Evolutionary conservation across 2,888 invertebrate species (phyloP), one percentile per base, ranked within the genome.

Genomic region (Clistopyga incitator): DNA sequence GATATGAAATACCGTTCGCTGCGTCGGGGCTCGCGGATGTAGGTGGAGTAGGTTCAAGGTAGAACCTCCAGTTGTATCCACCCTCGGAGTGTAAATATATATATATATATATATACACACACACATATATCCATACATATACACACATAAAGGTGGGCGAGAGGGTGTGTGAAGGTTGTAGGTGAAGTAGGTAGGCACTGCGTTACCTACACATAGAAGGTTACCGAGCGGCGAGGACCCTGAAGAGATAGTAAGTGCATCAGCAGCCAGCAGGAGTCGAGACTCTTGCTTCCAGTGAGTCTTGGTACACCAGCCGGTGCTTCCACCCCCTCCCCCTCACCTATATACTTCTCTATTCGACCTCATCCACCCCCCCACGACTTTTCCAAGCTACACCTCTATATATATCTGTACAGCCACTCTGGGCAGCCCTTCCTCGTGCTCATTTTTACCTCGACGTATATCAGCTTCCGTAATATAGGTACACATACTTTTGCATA

Each of bases 1-100:
- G 91, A 92, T 91, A 91, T 91, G 91, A 92, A 92, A 92, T 92
- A 91, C 88, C 90, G 85, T 82, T 77, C 45, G 77, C 61, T 77
- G 76, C 72, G 75, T 18, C 76, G 54, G 45, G 52, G 77, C 74
- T 68, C 84, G 81, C 70, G 78, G 61, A 77, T 70, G 78, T 80
- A 70, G 75, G 59, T 71, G 78, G 61, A 50, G 65, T 68, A 47
- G 61, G 85, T 81, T 76, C 78, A 82, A 79, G 81, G 25, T 23
- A 56, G 45, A n/a, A 42, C 18, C 56, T 74, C 42, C n/a, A 50
- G 67, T 50, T 50, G 80, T 38, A 67, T 38, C 78, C 64, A n/a
- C 42, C 18, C n/a, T 20, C 29, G 4, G 42, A 47, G 76, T 52
- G 34, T 61, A 61, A n/a, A 29, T 25, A 59, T 23, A 25, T 18